Percentiles rank a stretch among this genome's conserved stretches.
Evolutionary conservation across 1,140 invertebrate genomes (phyloP).

Genomic region (Chironomus tepperi): DNA sequence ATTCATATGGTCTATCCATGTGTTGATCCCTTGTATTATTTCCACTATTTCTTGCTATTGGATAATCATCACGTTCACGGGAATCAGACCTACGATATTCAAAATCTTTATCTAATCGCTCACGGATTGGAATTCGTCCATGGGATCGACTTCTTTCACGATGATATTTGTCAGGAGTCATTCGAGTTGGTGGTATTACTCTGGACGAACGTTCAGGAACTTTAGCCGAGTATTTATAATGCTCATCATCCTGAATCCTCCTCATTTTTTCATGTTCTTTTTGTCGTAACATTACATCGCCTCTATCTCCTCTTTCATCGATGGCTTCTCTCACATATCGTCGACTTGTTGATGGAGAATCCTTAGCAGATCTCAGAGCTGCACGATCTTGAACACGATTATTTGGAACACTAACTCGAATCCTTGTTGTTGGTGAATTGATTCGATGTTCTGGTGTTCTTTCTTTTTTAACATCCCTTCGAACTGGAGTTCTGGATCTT

Average conservation of each 20-base stretch:
- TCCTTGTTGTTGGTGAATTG: not conserved
- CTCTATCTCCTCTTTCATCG: not conserved
- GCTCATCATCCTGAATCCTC: not conserved
- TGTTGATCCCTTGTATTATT: not conserved
- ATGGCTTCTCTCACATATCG: not conserved
- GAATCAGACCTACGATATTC: not conserved
- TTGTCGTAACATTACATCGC: not conserved
- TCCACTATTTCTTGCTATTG: not conserved
- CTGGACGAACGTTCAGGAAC: not conserved
- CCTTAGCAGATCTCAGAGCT: not conserved
- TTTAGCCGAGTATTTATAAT: not conserved
- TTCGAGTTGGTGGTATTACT: not conserved
- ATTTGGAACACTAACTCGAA: slow-evolving; percentile 6
- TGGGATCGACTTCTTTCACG: slow-evolving; percentile 6
- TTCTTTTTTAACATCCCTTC: not conserved
- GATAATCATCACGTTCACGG: not conserved
- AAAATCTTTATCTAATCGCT: slow-evolving; percentile 1
- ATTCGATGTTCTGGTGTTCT: not conserved
- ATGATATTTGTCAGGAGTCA: not conserved
- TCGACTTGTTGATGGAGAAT: not conserved
- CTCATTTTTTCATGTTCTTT: not conserved
- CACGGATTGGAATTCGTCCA: slow-evolving; percentile 19
- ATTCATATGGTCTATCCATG: not conserved
- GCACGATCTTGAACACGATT: not conserved
- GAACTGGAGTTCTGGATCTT: not conserved